These are phyloP conservation scores for Drosophila nigrodunni DNA, from an alignment of 1,140 invertebrate genomes.

Conservation along the genomic window DNA sequence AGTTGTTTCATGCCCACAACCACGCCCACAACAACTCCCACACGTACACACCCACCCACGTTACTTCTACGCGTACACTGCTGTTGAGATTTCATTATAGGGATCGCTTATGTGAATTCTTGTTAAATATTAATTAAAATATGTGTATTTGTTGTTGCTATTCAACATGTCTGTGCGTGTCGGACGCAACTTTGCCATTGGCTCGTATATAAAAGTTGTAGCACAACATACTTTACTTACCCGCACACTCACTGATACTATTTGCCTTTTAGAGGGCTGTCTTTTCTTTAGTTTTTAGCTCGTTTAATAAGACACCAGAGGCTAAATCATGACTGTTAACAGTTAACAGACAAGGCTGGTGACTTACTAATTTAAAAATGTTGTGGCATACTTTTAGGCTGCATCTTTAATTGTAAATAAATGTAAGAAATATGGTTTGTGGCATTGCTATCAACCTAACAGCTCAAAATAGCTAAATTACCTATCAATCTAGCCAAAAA, in stretches of 20 bases:
- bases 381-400: slow-evolving; percentile 8
- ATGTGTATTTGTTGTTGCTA: slow-evolving; percentile 42
- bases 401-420: slow-evolving; percentile 11
- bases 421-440: slow-evolving; percentile 15
- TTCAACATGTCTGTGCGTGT: slow-evolving; percentile 14
- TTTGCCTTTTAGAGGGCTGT: not conserved
- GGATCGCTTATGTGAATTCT: slow-evolving; percentile 63
- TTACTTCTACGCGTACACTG: slow-evolving; percentile 8
- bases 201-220: slow-evolving; percentile 2
- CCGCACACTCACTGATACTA: not conserved
- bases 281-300: too few species aligned
- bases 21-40: slow-evolving; percentile 28
- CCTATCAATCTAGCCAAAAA: too few species aligned
- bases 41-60: slow-evolving; percentile 3
- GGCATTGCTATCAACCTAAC: not conserved
- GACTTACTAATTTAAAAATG: slow-evolving; percentile 2
- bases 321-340: not conserved
- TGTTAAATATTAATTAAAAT: slow-evolving; percentile 80
- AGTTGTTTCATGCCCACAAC: slow-evolving; percentile 32
- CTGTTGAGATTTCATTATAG: slow-evolving; percentile 64
- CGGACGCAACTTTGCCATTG: not conserved
- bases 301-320: too few species aligned
- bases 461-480: too few species aligned
- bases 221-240: slow-evolving; percentile 3
- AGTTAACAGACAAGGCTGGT: not conserved